phyloP scores from a whole-genome alignment of 2,797 vertebrate species.

The Sebastes steindachneri region DNA sequence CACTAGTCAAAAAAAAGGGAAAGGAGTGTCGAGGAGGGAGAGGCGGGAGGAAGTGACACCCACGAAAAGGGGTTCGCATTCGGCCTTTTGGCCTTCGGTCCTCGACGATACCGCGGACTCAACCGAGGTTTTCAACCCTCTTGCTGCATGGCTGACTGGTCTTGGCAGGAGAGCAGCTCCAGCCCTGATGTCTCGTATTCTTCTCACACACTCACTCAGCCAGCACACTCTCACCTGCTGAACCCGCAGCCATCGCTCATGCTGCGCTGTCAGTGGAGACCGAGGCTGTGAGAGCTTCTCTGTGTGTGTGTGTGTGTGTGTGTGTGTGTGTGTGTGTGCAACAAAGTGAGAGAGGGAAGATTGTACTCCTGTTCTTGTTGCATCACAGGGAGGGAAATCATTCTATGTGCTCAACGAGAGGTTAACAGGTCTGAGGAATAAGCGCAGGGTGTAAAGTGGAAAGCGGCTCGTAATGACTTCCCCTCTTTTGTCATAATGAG shows the following conservation, averaged over 20 bases:
- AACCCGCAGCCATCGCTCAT: conserved; percentile 79
- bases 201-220: conserved; percentile 71
- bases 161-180: conserved; percentile 68
- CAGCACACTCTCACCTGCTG: conserved; percentile 80
- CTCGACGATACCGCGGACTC: conserved; percentile 14
- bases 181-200: conserved; percentile 64
- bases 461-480: conserved; percentile 68
- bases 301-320: neutral
- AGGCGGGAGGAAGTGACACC: neutral
- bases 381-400: conserved; percentile 64
- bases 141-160: conserved; percentile 57
- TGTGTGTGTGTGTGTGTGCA: conserved; percentile 21
- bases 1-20: neutral
- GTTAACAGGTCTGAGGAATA: conserved; percentile 71
- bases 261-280: conserved; percentile 69
- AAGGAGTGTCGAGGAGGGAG: neutral
- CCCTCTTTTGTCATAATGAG: conserved; percentile 65
- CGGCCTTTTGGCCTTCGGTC: neutral
- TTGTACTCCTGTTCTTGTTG: conserved; percentile 43
- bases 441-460: conserved; percentile 61
- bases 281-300: conserved; percentile 50
- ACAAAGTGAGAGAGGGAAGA: neutral
- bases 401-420: conserved; percentile 63
- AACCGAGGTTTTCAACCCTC: conserved; percentile 25
- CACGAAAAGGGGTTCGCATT: neutral